Evolutionary conservation across 2,113 vertebrate species (phyloP), one percentile per base, ranked within the genome.

Genomic region (Sprattus sprattus): DNA sequence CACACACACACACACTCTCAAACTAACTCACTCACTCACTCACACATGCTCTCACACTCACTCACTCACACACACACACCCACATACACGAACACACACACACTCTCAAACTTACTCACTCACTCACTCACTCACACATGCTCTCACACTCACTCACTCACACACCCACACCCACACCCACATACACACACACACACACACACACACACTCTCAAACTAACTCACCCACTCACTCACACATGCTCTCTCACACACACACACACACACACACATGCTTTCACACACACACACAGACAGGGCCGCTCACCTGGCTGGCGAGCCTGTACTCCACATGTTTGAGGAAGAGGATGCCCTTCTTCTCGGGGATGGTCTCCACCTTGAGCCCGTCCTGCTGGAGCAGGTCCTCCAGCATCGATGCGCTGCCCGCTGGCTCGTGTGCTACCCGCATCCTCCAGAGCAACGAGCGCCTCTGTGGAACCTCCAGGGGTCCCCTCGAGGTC

Each of bases 291-390:
- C 18, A 22, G 9, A 6, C 54, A n/a, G 10, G 4, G 6, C 45
- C 39, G n/a, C 83, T 57, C 90, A 96, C 96, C 96, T 96, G 95
- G 93, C 96, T 97, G 86, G 95, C 95, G 81, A 97, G 94, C 84
- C 96, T 95, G 0, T 96, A 96, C 5, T 96, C 96, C 92, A 96
- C 95, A 10, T 96, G 96, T 87, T 97, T 97, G 80, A 97, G 93
- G 75, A 97, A 96, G 50, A 97, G 94, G n/a, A 78, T 78, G 10
- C 96, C 96, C 83, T 95, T 97, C 93, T 96, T 96, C 93, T 96
- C 95, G 0, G 95, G 96, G 46, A 95, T 95, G 44, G 96, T 94
- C 89, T 96, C 95, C 91, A 97, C 96, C 88, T 95, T 94, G 86
- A 97, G 95, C 0, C 89, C 91, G 16, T 96, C 96, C 45, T 94